These are phyloP conservation scores for Dioctria rufipes DNA, from an alignment of 2,888 invertebrate genomes.

Conservation along the genomic window DNA sequence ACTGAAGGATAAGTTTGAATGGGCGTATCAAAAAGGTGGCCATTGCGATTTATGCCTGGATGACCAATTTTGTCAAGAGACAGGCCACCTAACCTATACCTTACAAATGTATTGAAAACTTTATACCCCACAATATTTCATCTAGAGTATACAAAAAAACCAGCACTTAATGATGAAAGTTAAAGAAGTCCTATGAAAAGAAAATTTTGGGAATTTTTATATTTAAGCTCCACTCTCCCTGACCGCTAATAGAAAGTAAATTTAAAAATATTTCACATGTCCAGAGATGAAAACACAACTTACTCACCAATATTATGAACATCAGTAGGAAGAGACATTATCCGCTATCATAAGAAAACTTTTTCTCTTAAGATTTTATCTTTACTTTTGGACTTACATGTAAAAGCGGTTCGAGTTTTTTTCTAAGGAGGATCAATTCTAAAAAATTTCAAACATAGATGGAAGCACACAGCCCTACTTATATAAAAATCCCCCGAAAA, in stretches of 20 bases:
- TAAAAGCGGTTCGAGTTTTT: not conserved
- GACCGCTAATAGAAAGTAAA: not conserved
- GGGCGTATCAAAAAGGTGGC: too few relatives aligned
- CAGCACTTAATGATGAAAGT: not conserved
- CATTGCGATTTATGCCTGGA: too few relatives aligned
- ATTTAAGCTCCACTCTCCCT: not conserved
- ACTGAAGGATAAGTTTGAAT: too few relatives aligned
- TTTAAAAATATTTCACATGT: not conserved
- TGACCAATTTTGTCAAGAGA: too few relatives aligned
- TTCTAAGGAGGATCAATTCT: not conserved
- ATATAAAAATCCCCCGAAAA: not conserved
- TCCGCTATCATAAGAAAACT: not conserved
- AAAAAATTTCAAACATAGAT: not conserved
- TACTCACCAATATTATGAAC: not conserved
- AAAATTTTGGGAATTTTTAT: not conserved
- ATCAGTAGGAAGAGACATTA: slow-evolving; percentile 2
- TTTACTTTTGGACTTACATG: not conserved
- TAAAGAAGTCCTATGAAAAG: not conserved
- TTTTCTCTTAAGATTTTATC: slow-evolving; percentile 4
- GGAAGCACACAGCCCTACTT: not conserved
- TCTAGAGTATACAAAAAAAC: too few relatives aligned
- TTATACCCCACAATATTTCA: too few relatives aligned
- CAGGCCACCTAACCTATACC: too few relatives aligned
- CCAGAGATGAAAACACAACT: not conserved
- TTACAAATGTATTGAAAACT: too few relatives aligned